Conservation (phyloP, 2,888 invertebrate species). For the Norana najaformis region DNA sequence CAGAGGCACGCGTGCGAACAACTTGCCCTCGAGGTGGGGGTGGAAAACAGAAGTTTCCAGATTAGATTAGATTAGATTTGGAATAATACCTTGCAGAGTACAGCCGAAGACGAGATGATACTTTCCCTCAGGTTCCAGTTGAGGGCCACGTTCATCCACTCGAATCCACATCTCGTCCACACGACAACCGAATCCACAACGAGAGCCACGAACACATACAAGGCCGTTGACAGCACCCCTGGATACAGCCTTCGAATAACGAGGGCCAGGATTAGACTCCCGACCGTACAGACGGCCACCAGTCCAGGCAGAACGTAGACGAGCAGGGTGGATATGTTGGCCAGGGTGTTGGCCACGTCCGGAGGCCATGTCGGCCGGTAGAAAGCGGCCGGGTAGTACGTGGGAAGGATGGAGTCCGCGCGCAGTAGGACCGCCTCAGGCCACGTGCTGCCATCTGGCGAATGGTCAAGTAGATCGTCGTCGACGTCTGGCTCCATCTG, state of each 20-base stretch:
- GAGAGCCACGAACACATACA: slow-evolving; percentile 55
- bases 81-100: slow-evolving; percentile 34
- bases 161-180: slow-evolving; percentile 55
- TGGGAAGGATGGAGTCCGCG: slow-evolving; percentile 33
- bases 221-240: slow-evolving; percentile 56
- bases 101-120: slow-evolving; percentile 29
- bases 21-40: too few species aligned
- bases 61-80: too few species aligned
- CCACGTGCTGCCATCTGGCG: not conserved
- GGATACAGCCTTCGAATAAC: slow-evolving; percentile 49
- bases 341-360: slow-evolving; percentile 25
- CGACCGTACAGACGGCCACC: slow-evolving; percentile 52
- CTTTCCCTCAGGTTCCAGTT: slow-evolving; percentile 37
- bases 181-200: slow-evolving; percentile 54
- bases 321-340: slow-evolving; percentile 32
- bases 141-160: slow-evolving; percentile 50
- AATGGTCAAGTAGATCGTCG: slow-evolving; percentile 21
- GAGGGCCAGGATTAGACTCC: slow-evolving; percentile 48
- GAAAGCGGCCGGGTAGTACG: slow-evolving; percentile 31
- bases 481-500: slow-evolving; percentile 17
- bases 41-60: not conserved
- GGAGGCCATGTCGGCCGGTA: slow-evolving; percentile 30
- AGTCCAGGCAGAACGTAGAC: slow-evolving; percentile 51
- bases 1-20: too few species aligned
- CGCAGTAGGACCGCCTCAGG: not conserved